Conservation (phyloP, 1,140 invertebrate species). For the Berghia stephanieae region DNA sequence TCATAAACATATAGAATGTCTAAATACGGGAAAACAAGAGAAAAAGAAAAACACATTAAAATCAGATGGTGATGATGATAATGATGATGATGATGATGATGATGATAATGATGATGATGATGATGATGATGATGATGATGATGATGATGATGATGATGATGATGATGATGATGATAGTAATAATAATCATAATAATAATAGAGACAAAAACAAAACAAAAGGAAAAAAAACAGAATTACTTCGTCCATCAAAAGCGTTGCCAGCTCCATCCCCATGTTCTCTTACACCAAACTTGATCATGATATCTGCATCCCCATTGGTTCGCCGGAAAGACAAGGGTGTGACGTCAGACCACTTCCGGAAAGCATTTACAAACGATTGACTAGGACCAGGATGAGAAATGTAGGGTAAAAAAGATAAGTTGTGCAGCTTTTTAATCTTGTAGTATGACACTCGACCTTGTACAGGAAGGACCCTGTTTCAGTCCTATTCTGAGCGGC, state of each 20-base stretch:
- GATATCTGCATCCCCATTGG: conserved; percentile 40
- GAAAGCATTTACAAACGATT: conserved; percentile 41
- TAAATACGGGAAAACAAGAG: too few relatives aligned
- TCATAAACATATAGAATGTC: too few relatives aligned
- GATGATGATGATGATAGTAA: not conserved
- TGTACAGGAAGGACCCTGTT: too few relatives aligned
- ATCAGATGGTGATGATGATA: not conserved
- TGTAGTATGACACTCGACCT: too few relatives aligned
- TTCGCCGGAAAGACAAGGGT: conserved; percentile 34
- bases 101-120: conserved; percentile 7
- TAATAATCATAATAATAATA: not conserved
- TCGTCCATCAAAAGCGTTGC: conserved; percentile 48
- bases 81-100: not conserved
- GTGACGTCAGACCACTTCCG: conserved; percentile 40
- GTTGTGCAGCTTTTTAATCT: too few relatives aligned
- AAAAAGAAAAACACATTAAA: too few relatives aligned
- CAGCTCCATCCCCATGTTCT: conserved; percentile 45
- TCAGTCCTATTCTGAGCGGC: too few relatives aligned
- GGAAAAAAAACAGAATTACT: conserved; percentile 37
- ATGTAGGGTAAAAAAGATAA: too few relatives aligned
- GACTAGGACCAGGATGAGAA: conserved; percentile 27
- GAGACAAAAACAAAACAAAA: too few relatives aligned
- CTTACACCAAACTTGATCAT: conserved; percentile 38
- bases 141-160: not conserved
- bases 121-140: not conserved